Percentiles rank a stretch among this genome's conserved stretches.
Evolutionary conservation across 2,797 vertebrate genomes (phyloP).

Genomic region (Muraenolepis orangiensis): DNA sequence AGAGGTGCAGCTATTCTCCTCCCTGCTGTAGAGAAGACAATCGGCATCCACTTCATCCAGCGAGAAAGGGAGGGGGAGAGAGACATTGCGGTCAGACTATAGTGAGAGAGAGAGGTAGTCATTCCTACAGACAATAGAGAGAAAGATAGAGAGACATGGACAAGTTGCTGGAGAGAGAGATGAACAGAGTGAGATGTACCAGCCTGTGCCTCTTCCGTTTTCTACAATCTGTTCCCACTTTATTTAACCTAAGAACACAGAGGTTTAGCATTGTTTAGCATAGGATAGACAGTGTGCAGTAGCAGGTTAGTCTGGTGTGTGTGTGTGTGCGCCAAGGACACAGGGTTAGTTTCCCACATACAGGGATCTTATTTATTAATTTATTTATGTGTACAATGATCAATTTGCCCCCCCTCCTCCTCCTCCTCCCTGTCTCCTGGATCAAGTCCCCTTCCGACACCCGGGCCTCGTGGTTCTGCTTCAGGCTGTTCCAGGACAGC

Average conservation of each 20-base stretch:
- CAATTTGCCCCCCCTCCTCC: not conserved
- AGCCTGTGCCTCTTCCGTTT: too few relatives aligned
- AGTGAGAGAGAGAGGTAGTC: too few relatives aligned
- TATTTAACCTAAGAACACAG: not conserved
- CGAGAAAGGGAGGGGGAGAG: not conserved
- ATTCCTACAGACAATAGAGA: too few relatives aligned
- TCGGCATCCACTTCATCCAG: constrained; percentile 38
- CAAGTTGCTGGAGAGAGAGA: not conserved
- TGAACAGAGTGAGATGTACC: not conserved
- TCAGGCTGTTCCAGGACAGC: constrained; percentile 8
- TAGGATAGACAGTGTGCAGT: not conserved
- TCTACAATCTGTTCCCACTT: not conserved
- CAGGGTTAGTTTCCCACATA: not conserved
- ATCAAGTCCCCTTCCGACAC: not conserved
- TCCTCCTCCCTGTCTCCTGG: not conserved
- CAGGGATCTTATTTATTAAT: not conserved
- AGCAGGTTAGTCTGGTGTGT: not conserved
- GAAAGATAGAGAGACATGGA: not conserved
- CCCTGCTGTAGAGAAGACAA: constrained; percentile 52
- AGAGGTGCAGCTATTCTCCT: constrained; percentile 45
- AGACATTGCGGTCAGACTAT: not conserved
- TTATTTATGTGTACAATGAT: not conserved
- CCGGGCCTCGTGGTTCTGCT: not conserved
- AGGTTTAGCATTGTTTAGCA: not conserved
- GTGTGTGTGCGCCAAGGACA: not conserved